Evolutionary conservation across 2,113 vertebrate genomes (phyloP), one percentile per base, ranked within the genome.

Genomic region (Aegotheles bennettii): DNA sequence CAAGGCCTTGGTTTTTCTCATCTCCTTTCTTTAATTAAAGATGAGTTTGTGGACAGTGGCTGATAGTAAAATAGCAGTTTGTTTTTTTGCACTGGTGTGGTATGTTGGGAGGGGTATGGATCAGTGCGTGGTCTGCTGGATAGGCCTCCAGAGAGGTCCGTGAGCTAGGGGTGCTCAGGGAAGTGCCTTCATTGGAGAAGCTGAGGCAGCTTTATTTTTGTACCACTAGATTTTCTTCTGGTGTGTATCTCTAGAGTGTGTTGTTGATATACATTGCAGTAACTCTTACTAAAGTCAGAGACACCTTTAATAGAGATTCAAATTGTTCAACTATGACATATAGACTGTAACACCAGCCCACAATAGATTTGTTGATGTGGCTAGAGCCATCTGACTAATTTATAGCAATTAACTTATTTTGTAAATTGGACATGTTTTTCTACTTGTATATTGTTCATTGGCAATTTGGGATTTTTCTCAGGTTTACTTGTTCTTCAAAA

Each of bases 381-480:
- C 83, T 94, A 64, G 40, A 96, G 65, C 85, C n/a, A 56, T 95
- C 87, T 91, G 92, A 96, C 92, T 96, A 90, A 95, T 96, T 92
- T 60, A 43, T 71, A 90, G 47, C 79, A 92, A 91, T 92, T 80
- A 94, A 90, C 80, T 95, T 85, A 76, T 91, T 96, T 94, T 85
- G 79, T 93, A 92, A 90, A 92, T 93, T 86, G 83, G 81, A 92
- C 36, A 10, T 90, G 75, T 93, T 96, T 97, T 96, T 93, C 68
- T 81, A 84, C 73, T 95, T 90, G 53, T 71, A 78, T 94, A 59
- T 93, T 84, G 94, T 94, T 93, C 68, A 71, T 81, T 78, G 93
- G 82, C 43, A 95, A 40, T 90, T 94, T 64, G 90, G 68, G 85
- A 64, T 87, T 93, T 94, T 95, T 96, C 67, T 96, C 75, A 78